Base-by-base conservation (phyloP, 2,113 vertebrate species). In the Brachirus orientalis region DNA sequence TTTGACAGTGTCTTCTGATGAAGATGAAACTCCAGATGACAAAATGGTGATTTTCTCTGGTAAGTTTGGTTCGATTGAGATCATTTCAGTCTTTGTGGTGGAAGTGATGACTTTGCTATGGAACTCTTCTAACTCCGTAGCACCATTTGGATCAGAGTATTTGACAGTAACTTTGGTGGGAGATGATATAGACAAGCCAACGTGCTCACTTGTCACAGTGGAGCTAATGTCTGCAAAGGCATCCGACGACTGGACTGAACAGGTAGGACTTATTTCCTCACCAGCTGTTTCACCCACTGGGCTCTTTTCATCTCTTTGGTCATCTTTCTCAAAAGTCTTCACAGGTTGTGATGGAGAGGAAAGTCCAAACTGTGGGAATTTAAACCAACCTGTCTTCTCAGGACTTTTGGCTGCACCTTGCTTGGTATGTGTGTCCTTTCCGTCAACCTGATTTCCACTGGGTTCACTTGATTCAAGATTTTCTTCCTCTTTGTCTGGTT, bases 171-270 rank as follows among this genome's bases (percentile, higher is more conserved):
- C 88, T 51, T 90, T 92, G 54, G 92, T 91, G 48, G 92, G 92
- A 28, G 92, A 92, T 11, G 84, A 63, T 50, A 72, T 57, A 41
- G 88, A 90, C 3, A 63, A 36, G 35, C 62, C 76, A 41, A 65
- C 16, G 22, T 77, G 80, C 70, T 94, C 92, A 69, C 90, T 92
- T 51, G 89, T 91, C 64, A 87, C 47, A 56, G 90, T 72, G 35
- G 92, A 94, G 78, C 93, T 94, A 41, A 92, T 56, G 70, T 94
- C 93, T 54, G 91, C 92, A 62, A 93, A 94, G 16, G 87, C 91
- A 10, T 94, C 93, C 10, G 93, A 93, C 63, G 93, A 93, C 52
- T 80, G 88, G 14, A 92, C 43, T 4, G 93, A 94, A 22, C 51
- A 75, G 19, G 89, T 88, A 5, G 84, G 79, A 62, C 93, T 94